Percentiles rank a stretch among this genome's conserved stretches.
Evolutionary conservation across 2,888 invertebrate genomes (phyloP).

Genomic region (Glyphotaelius pellucidus): DNA sequence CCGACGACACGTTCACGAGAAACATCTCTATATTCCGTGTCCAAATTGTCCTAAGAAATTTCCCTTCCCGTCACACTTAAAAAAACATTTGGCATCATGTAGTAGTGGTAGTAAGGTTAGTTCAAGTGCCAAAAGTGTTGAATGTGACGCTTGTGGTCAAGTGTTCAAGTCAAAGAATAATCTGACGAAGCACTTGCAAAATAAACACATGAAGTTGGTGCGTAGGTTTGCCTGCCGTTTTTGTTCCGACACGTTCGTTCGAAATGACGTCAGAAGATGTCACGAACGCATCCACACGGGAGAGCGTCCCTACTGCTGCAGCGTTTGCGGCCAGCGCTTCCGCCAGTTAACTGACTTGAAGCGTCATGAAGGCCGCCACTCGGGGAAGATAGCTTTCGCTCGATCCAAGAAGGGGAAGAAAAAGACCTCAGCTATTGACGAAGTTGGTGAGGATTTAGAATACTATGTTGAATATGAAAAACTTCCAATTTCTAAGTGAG

Average conservation of each 20-base stretch:
- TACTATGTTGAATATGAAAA: no score
- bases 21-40: slow-evolving; percentile 35
- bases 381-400: no score
- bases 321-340: slow-evolving; percentile 50
- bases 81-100: no score
- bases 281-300: slow-evolving; percentile 46
- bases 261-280: slow-evolving; percentile 38
- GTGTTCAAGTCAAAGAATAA: no score
- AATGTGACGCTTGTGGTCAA: no score
- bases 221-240: slow-evolving; percentile 47
- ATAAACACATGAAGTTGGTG: neutral
- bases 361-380: slow-evolving; percentile 53
- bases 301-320: slow-evolving; percentile 66
- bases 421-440: no score
- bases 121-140: no score
- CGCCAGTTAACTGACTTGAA: slow-evolving; percentile 49
- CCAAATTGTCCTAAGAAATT: slow-evolving; percentile 22
- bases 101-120: no score
- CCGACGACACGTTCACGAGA: no score
- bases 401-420: no score
- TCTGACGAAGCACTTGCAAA: neutral
- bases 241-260: slow-evolving; percentile 42
- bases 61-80: neutral
- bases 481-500: no score
- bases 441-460: no score